Percentiles rank a stretch among this genome's conserved stretches.
Conservation (phyloP, 2,888 invertebrate genomes). For the Microdon myrmicae region DNA sequence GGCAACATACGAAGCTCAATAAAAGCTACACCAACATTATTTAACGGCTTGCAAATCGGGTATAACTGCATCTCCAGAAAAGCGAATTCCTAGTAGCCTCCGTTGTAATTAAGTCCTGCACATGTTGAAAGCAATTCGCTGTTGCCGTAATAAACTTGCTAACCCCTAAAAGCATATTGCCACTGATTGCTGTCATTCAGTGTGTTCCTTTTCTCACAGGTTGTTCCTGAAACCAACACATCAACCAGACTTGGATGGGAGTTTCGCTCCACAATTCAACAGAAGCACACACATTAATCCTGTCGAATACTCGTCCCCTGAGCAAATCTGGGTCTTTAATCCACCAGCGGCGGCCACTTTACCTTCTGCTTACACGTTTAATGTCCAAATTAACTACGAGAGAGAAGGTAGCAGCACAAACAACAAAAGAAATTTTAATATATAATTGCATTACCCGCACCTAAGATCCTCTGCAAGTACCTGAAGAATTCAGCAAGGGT, state of each 20-base stretch:
- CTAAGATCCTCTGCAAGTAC: background rate
- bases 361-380: conserved; percentile 43
- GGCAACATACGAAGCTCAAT: no score
- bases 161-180: conserved; percentile 18
- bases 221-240: conserved; percentile 16
- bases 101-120: conserved; percentile 35
- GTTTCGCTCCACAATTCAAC: conserved; percentile 24
- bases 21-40: no score
- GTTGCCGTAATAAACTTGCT: conserved; percentile 19
- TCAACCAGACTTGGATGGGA: conserved; percentile 3
- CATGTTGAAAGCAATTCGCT: conserved; percentile 22
- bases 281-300: conserved; percentile 48
- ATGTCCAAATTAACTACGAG: conserved; percentile 49
- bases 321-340: conserved; percentile 39
- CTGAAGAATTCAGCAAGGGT: conserved; percentile 16
- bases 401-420: no score
- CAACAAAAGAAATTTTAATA: conserved; percentile 47
- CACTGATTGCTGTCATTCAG: conserved; percentile 31
- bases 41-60: conserved; percentile 14
- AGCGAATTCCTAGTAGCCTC: conserved; percentile 13
- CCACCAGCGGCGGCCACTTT: conserved; percentile 21
- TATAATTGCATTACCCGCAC: conserved; percentile 38
- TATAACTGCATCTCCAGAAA: conserved; percentile 2
- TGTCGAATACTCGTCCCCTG: conserved; percentile 10
- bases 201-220: conserved; percentile 40